These are phyloP conservation scores for Trisateles emortualis DNA, from an alignment of 2,888 invertebrate genomes.

Conservation along the genomic window DNA sequence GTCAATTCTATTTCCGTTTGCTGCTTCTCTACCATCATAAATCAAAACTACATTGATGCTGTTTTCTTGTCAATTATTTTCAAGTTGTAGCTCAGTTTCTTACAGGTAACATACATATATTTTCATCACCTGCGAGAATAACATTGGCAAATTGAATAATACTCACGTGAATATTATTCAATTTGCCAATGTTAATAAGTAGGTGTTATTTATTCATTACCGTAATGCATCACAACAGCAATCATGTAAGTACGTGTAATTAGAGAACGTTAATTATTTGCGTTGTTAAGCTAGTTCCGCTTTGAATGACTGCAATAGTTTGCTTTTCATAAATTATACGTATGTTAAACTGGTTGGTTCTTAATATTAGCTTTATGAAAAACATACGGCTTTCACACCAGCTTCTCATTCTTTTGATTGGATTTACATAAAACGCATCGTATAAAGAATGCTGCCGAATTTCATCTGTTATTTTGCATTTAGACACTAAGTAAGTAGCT, in stretches of 20 bases:
- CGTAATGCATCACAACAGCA: slow-evolving; percentile 8
- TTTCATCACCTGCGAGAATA: no score
- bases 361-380: not conserved
- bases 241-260: slow-evolving; percentile 21
- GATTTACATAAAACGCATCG: no score
- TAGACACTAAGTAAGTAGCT: no score
- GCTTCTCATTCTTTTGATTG: not conserved
- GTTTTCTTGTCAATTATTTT: not conserved
- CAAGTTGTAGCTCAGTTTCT: not conserved
- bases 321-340: slow-evolving; percentile 17
- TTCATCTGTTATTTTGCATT: no score
- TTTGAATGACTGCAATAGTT: slow-evolving; percentile 30
- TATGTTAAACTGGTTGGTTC: not conserved
- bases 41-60: not conserved
- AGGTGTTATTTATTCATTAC: slow-evolving; percentile 11
- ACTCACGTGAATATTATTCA: not conserved
- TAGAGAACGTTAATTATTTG: slow-evolving; percentile 35
- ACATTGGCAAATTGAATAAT: no score
- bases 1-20: no score
- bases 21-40: not conserved
- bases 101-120: not conserved
- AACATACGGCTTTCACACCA: not conserved
- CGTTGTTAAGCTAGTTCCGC: slow-evolving; percentile 23
- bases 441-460: no score
- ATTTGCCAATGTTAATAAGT: not conserved